Percentiles rank a stretch among this genome's conserved stretches.
Conservation (phyloP, 2,797 vertebrate species). For the Protosalanx chinensis region DNA sequence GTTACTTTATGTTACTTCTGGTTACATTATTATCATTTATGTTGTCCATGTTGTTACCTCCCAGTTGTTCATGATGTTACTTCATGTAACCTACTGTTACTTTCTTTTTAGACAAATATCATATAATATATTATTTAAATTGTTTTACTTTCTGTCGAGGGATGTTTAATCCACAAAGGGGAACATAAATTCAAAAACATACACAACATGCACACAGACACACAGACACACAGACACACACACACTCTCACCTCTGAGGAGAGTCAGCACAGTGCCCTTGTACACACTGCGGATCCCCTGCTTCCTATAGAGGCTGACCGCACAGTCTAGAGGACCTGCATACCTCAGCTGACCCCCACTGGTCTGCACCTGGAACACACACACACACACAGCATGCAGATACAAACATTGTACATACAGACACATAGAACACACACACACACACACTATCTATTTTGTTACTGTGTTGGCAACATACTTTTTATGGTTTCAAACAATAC, state of each 20-base stretch:
- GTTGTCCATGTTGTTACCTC: too few species aligned
- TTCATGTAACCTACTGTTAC: too few species aligned
- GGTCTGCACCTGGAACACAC: constrained; percentile 65
- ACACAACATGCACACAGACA: background rate
- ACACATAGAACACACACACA: background rate
- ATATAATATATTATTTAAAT: too few species aligned
- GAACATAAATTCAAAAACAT: constrained; percentile 3
- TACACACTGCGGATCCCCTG: constrained; percentile 73
- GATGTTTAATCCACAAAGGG: constrained; percentile 9
- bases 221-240: constrained; percentile 4
- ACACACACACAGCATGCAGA: background rate
- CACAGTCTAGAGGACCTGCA: constrained; percentile 72
- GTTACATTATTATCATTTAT: too few species aligned
- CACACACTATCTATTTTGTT: background rate
- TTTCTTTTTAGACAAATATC: too few species aligned
- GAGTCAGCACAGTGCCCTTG: constrained; percentile 72
- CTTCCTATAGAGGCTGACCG: constrained; percentile 65
- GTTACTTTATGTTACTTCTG: background rate
- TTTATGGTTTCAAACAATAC: background rate
- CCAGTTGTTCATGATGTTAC: too few species aligned
- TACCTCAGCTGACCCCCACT: constrained; percentile 51
- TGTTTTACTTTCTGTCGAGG: background rate
- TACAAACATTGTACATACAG: background rate
- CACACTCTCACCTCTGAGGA: constrained; percentile 69
- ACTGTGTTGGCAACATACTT: background rate